A percentile compares a stretch with the other conserved stretches of the same genome.
These are phyloP conservation scores for Hipparchia semele DNA, from an alignment of 2,888 invertebrate species.

Conservation along the genomic window DNA sequence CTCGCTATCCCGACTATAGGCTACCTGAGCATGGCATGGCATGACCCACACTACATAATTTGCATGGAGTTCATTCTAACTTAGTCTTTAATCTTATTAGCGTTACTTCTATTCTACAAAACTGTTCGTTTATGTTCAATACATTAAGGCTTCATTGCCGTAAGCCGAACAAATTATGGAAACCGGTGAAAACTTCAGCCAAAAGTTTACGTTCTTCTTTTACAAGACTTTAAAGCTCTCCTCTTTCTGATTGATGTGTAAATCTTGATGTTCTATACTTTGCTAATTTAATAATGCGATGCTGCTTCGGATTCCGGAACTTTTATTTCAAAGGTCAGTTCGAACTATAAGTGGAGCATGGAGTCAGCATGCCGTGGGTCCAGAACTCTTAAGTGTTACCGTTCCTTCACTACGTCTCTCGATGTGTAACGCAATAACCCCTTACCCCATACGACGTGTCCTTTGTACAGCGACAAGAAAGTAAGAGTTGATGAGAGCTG, in stretches of 20 bases:
- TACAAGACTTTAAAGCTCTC: conserved; percentile 20
- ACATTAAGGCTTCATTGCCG: not conserved
- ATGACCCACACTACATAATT: conserved; percentile 65
- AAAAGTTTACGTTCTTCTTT: not conserved
- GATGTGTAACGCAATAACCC: conserved; percentile 33
- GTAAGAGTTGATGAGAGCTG: conserved; percentile 14
- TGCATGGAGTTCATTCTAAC: conserved; percentile 57
- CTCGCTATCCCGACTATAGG: conserved; percentile 70
- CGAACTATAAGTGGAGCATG: conserved; percentile 68
- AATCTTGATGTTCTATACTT: conserved; percentile 52
- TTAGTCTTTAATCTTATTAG: conserved; percentile 16
- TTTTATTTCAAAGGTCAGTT: conserved; percentile 80
- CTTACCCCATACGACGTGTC: conserved; percentile 2
- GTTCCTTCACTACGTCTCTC: conserved; percentile 33
- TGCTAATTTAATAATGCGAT: conserved; percentile 76
- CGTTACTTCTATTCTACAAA: conserved; percentile 5
- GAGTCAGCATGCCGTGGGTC: conserved; percentile 72
- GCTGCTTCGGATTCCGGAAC: conserved; percentile 81
- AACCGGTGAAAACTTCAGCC: not conserved
- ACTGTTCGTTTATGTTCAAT: not conserved
- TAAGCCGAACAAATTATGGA: not conserved
- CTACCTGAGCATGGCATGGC: conserved; percentile 78
- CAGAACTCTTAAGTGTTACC: conserved; percentile 54
- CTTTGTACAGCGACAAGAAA: not conserved
- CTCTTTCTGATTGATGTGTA: conserved; percentile 28